Percentiles rank a stretch among this genome's conserved stretches.
phyloP scores from a whole-genome alignment of 2,113 vertebrate genomes.

The Percina caprodes region DNA sequence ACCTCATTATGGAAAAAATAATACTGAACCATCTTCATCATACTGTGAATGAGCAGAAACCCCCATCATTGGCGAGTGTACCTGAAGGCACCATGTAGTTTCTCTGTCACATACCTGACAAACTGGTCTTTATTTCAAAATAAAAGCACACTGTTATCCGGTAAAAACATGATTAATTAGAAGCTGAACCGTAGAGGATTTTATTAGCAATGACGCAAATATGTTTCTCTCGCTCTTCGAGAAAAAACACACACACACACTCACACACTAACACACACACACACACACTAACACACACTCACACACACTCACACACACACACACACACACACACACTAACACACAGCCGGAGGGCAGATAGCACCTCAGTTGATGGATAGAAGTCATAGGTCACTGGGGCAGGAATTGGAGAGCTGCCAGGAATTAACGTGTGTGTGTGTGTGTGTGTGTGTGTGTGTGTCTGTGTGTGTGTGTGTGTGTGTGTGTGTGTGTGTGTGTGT shows the following conservation, averaged over 20 bases:
- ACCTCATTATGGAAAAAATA: too few relatives aligned
- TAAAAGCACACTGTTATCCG: neutral
- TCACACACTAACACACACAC: too few relatives aligned
- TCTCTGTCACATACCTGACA: too few relatives aligned
- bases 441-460: conserved; percentile 28
- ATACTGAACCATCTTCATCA: too few relatives aligned
- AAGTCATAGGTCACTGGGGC: conserved; percentile 60
- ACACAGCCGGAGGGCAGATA: conserved; percentile 33
- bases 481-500: conserved; percentile 6
- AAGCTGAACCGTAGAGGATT: neutral
- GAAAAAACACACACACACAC: conserved; percentile 14
- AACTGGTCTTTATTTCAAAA: neutral
- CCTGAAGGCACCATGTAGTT: too few relatives aligned
- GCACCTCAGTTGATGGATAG: conserved; percentile 51
- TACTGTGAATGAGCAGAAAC: too few relatives aligned
- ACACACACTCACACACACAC: too few relatives aligned
- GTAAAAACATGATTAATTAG: neutral
- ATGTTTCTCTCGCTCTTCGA: neutral
- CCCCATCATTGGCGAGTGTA: too few relatives aligned
- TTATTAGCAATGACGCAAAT: neutral
- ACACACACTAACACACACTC: too few relatives aligned
- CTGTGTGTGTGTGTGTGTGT: conserved; percentile 15
- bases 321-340: conserved; percentile 24
- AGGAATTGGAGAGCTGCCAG: conserved; percentile 61
- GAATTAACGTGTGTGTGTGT: conserved; percentile 34